Evolutionary conservation across 2,888 invertebrate genomes (phyloP).

Genomic region (Belgica antarctica): DNA sequence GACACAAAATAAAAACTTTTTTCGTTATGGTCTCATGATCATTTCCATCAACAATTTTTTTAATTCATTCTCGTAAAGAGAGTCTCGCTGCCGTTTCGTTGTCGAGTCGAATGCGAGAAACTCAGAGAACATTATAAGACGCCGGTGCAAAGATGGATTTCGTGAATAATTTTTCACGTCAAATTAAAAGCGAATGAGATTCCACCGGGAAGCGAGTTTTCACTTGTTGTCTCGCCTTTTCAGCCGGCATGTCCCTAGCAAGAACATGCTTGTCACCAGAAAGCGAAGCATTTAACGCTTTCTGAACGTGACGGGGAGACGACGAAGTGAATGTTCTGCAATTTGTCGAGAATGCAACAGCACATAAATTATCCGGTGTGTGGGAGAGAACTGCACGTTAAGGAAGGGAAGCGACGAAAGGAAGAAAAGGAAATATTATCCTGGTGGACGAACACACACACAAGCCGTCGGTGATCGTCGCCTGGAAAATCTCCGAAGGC

Average conservation of each 20-base stretch:
- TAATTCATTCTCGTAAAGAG: neutral
- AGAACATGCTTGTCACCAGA: neutral
- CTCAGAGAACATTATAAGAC: neutral
- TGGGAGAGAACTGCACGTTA: neutral
- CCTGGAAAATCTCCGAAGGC: conserved; percentile 4
- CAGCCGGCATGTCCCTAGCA: neutral
- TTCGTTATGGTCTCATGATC: conserved; percentile 44
- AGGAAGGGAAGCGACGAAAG: conserved; percentile 25
- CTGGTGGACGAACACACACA: neutral
- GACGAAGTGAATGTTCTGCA: neutral
- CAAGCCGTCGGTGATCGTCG: neutral
- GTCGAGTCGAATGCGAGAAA: neutral
- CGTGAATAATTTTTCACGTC: neutral
- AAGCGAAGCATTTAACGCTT: neutral
- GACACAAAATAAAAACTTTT: neutral
- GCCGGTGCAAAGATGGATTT: neutral
- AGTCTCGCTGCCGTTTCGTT: neutral
- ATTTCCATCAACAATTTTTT: conserved; percentile 32
- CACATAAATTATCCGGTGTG: conserved; percentile 25
- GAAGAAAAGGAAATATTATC: conserved; percentile 12
- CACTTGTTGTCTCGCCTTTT: neutral
- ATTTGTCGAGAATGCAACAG: conserved; percentile 25
- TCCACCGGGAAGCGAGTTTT: neutral
- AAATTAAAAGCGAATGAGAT: neutral
- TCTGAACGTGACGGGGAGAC: conserved; percentile 4